Evolutionary conservation across 2,888 invertebrate species (phyloP).

Genomic region (Punctoribates punctum): DNA sequence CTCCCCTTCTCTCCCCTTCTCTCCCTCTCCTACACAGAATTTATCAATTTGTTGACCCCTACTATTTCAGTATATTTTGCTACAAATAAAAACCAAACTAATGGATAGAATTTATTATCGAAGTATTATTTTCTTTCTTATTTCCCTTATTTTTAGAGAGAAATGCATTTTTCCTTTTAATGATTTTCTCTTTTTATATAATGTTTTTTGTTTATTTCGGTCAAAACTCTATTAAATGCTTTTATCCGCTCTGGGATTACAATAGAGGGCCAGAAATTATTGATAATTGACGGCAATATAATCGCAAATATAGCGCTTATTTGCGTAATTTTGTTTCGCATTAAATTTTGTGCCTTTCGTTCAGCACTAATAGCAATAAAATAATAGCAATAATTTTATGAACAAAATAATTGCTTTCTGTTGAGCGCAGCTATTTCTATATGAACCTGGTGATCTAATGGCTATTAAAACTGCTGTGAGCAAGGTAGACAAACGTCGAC

Average conservation of each 20-base stretch:
- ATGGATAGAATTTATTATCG: constrained; percentile 1
- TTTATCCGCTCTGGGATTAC: not conserved
- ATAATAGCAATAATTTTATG: too few species aligned
- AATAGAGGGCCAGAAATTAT: constrained; percentile 12
- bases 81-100: not conserved
- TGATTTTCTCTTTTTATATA: constrained; percentile 1
- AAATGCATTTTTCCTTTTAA: constrained; percentile 28
- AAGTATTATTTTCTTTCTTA: not conserved
- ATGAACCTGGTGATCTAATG: too few species aligned
- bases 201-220: constrained; percentile 28
- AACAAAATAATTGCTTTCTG: too few species aligned
- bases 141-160: not conserved
- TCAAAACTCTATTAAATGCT: not conserved
- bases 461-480: too few species aligned
- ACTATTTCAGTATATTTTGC: not conserved
- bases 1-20: too few species aligned
- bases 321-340: too few species aligned
- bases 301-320: too few species aligned
- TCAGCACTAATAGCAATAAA: too few species aligned
- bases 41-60: constrained; percentile 18
- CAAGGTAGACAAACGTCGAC: too few species aligned
- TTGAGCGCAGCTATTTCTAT: too few species aligned
- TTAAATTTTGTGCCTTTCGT: too few species aligned
- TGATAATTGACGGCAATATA: constrained; percentile 16
- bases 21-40: not conserved